A percentile compares a stretch with the other conserved stretches of the same genome.
phyloP scores from a whole-genome alignment of 2,113 vertebrate genomes.

The Piaya cayana region DNA sequence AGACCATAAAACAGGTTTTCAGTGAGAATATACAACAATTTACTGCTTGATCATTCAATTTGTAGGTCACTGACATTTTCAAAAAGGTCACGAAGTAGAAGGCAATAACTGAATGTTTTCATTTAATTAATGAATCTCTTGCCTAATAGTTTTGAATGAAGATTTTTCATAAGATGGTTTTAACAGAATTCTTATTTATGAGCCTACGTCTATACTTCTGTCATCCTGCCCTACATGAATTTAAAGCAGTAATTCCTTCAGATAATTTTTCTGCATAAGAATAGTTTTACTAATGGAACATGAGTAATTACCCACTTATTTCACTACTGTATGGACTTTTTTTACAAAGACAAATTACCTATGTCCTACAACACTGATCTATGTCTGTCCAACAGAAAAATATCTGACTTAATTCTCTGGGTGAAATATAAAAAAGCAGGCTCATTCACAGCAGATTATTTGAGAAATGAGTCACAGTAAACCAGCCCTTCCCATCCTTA shows the following conservation, averaged over 20 bases:
- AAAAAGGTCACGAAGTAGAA: neutral
- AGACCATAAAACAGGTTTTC: neutral
- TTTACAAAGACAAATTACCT: neutral
- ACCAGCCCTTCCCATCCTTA: neutral
- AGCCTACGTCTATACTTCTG: neutral
- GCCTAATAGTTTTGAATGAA: neutral
- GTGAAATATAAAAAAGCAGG: neutral
- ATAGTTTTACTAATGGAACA: neutral
- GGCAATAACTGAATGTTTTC: neutral
- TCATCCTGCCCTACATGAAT: neutral
- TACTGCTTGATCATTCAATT: neutral
- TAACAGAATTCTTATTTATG: neutral
- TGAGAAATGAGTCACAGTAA: neutral
- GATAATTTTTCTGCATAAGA: neutral
- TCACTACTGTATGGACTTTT: neutral
- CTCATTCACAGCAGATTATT: neutral
- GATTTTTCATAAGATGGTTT: neutral
- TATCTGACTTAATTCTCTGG: too few species aligned
- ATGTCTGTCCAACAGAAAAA: neutral
- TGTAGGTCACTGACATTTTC: neutral
- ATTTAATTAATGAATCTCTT: neutral
- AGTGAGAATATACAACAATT: neutral
- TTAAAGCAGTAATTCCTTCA: neutral
- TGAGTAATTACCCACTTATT: neutral
- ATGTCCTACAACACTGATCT: rapidly evolving